A percentile compares a stretch with the other conserved stretches of the same genome.
Evolutionary conservation across 1,140 invertebrate species (phyloP).

Genomic region (Drosophila malerkotliana): DNA sequence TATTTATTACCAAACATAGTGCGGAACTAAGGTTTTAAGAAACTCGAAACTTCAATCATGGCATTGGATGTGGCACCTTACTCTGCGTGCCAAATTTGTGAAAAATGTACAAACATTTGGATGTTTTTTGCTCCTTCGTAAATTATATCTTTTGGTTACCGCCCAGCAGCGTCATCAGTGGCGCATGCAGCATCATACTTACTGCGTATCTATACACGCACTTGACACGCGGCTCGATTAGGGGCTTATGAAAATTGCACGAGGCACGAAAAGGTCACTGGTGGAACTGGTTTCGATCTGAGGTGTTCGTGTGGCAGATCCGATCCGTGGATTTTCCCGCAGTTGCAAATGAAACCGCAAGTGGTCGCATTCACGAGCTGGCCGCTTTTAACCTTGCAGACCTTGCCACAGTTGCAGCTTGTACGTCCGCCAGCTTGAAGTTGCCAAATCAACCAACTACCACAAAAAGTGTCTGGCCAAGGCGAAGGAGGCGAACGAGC

Average conservation of each 20-base stretch:
- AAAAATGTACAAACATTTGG: slow-evolving; percentile 50
- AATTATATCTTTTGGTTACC: slow-evolving; percentile 13
- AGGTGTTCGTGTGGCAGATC: slow-evolving; percentile 8
- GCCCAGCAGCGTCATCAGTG: slow-evolving; percentile 27
- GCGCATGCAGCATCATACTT: slow-evolving; percentile 11
- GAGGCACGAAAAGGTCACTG: slow-evolving; percentile 70
- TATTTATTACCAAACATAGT: neutral
- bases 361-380: slow-evolving; percentile 52
- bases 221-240: slow-evolving; percentile 64
- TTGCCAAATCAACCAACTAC: slow-evolving; percentile 8
- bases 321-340: slow-evolving; percentile 38
- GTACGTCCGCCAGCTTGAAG: slow-evolving; percentile 29
- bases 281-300: slow-evolving; percentile 63
- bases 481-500: slow-evolving; percentile 60
- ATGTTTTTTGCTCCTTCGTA: slow-evolving; percentile 18
- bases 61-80: slow-evolving; percentile 42
- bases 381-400: slow-evolving; percentile 73
- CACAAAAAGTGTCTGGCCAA: slow-evolving; percentile 55
- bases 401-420: slow-evolving; percentile 77
- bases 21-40: neutral
- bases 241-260: slow-evolving; percentile 65
- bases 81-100: slow-evolving; percentile 47
- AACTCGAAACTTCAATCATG: neutral
- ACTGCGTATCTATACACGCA: slow-evolving; percentile 42
- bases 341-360: slow-evolving; percentile 43